Evolutionary conservation across 1,140 invertebrate species (phyloP), one percentile per base, ranked within the genome.

Genomic region (Hycleus phaleratus): DNA sequence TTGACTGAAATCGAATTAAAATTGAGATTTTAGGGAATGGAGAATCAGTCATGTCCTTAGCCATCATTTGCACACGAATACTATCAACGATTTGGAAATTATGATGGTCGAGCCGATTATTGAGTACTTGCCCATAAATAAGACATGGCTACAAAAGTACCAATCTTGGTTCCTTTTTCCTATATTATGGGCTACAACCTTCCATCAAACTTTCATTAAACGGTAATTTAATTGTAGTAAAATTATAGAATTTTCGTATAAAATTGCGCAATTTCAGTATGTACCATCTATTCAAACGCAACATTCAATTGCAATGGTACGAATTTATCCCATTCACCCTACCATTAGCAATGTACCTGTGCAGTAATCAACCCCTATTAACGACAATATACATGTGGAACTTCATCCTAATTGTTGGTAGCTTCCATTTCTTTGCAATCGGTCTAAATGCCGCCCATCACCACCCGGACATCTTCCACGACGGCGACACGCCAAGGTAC

Each of bases 41-140:
- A 76, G 89, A 63, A 82, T 92, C 40, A 83, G 82, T 0, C 90
- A 93, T 64, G 82, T 77, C 0, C 68, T 93, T 25, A 90, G 87
- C 26, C 90, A 93, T 68, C 90, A 92, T 70, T 71, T 88, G 5
- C 90, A 85, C 67, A 79, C 90, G 0, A 93, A 93, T 64, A 90
- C 89, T 0, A 72, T 85, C 7, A 78, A 84, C 71, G 90, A 93
- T 72, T 75, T 84, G 49, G 89, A 93, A 73, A 75, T 91, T 0
- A 82, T 83, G 45, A 70, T 74, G 12, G 75, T 85, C 24, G 87
- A 90, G 62, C 88, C 88, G 0, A 66, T 86, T 7, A 58, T 89
- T 8, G 74, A 80, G 11, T 91, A 80, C 74, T 71, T 85, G 4
- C 85, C 87, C 0, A 73, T 67, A 43, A 58, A 71, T 4, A 81